Evolutionary conservation across 2,113 vertebrate genomes (phyloP).

Genomic region (Strigops habroptila): DNA sequence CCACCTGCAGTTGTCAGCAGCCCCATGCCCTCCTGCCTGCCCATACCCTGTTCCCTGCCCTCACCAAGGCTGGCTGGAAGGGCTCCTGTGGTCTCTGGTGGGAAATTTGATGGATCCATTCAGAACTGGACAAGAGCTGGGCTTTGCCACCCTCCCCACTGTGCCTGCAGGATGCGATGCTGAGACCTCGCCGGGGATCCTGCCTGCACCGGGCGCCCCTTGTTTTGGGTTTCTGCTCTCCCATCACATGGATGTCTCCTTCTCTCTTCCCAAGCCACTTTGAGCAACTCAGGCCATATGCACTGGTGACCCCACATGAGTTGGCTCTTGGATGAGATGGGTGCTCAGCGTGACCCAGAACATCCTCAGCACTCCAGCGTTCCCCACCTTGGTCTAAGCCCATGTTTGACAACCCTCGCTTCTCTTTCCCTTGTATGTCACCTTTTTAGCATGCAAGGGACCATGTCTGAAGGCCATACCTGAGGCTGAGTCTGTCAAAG

Average conservation of each 20-base stretch:
- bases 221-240: neutral
- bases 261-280: neutral
- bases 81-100: fast-evolving
- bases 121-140: neutral
- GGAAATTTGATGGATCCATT: neutral
- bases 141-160: neutral
- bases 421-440: neutral
- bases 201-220: neutral
- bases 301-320: fast-evolving
- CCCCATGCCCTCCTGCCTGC: neutral
- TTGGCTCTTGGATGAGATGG: neutral
- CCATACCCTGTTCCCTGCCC: neutral
- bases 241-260: neutral
- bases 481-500: neutral
- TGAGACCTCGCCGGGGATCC: neutral
- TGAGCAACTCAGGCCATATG: neutral
- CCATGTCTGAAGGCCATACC: fast-evolving
- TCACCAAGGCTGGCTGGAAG: neutral
- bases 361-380: neutral
- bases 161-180: fast-evolving
- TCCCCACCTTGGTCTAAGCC: neutral
- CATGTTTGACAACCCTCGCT: neutral
- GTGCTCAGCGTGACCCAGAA: neutral
- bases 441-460: neutral
- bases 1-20: neutral